A percentile compares a stretch with the other conserved stretches of the same genome.
These are phyloP conservation scores for Rhopalosiphum maidis DNA, from an alignment of 1,140 invertebrate genomes.

Conservation along the genomic window DNA sequence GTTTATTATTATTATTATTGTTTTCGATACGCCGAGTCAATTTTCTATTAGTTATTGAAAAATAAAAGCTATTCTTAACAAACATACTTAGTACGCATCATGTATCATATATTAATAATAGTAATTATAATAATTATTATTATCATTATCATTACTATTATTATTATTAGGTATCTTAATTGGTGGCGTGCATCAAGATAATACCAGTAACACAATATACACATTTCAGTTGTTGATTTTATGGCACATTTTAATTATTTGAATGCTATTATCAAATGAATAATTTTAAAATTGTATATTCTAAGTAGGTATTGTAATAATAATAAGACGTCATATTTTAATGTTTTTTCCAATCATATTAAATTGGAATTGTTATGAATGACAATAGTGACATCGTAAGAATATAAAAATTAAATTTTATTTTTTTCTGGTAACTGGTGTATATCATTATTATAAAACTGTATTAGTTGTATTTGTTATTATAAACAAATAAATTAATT, in stretches of 20 bases:
- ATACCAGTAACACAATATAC: neutral
- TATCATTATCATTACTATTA: too few relatives aligned
- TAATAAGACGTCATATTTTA: neutral
- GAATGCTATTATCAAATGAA: neutral
- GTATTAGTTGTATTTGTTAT: neutral
- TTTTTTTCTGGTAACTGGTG: neutral
- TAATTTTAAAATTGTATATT: neutral
- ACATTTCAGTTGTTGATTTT: neutral
- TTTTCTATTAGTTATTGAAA: neutral
- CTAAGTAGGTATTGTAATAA: neutral
- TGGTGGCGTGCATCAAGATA: neutral
- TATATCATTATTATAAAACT: neutral
- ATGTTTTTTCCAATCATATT: neutral
- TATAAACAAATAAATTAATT: neutral
- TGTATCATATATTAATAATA: too few relatives aligned
- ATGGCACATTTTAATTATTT: neutral
- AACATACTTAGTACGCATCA: too few relatives aligned
- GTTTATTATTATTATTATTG: neutral
- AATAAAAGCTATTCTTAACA: neutral
- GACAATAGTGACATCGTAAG: neutral
- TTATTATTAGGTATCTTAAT: too few relatives aligned
- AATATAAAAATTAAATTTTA: neutral
- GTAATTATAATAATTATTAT: too few relatives aligned
- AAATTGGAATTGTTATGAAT: neutral
- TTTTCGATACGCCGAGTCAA: neutral